phyloP scores from a whole-genome alignment of 2,113 vertebrate species.

The Melanocharis versteri region DNA sequence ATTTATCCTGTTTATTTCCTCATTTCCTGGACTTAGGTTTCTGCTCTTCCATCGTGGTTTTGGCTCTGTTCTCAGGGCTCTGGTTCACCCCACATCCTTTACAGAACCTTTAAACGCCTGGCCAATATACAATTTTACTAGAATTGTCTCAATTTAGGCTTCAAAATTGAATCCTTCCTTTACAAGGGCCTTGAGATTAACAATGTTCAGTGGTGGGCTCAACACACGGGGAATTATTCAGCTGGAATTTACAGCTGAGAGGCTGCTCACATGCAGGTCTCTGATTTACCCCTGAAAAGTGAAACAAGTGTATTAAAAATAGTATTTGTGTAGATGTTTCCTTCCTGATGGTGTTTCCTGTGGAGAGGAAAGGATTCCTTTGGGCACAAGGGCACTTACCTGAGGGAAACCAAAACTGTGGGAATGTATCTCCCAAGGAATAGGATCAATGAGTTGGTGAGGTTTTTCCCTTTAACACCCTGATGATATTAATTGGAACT shows the following conservation, averaged over 20 bases:
- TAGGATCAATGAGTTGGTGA: background rate
- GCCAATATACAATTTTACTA: background rate
- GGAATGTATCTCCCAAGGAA: background rate
- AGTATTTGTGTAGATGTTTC: background rate
- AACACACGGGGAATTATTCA: background rate
- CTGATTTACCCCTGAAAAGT: background rate
- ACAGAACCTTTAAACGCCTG: background rate
- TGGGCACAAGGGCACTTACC: background rate
- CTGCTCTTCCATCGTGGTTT: background rate
- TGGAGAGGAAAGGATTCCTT: background rate
- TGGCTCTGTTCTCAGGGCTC: background rate
- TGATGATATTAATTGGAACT: slow-evolving; percentile 3
- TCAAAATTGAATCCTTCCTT: background rate
- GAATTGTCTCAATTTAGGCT: background rate
- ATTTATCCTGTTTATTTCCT: background rate
- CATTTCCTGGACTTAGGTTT: background rate
- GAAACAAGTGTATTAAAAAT: background rate
- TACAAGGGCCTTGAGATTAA: background rate
- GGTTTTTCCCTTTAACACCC: background rate
- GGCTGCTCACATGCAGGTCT: background rate
- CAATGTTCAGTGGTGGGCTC: background rate
- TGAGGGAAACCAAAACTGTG: background rate
- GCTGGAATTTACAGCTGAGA: background rate
- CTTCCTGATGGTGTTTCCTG: background rate
- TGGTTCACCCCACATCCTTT: background rate